A percentile compares a stretch with the other conserved stretches of the same genome.
phyloP scores from a whole-genome alignment of 2,888 invertebrate species.

The Heliconius sara region DNA sequence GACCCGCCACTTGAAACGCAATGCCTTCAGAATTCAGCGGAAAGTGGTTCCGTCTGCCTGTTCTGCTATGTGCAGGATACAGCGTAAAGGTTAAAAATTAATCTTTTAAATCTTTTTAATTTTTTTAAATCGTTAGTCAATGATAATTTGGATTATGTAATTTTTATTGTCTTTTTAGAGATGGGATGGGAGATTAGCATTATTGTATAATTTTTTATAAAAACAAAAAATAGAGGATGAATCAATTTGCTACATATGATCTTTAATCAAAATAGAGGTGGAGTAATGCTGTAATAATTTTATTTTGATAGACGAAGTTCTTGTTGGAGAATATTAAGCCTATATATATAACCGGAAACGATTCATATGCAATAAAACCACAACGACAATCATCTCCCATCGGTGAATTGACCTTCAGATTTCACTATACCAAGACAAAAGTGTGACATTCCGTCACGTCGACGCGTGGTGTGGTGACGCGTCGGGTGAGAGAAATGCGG shows the following conservation, averaged over 20 bases:
- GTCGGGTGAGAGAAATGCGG: conserved; percentile 73
- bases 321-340: background rate
- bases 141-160: background rate
- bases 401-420: conserved; percentile 73
- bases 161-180: background rate
- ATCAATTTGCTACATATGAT: background rate
- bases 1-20: no score
- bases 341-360: conserved; percentile 20
- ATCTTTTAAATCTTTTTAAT: background rate
- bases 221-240: no score
- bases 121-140: no score
- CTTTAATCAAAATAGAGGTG: background rate
- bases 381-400: conserved; percentile 61
- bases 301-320: background rate
- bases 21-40: no score
- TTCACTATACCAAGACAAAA: conserved; percentile 71
- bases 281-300: no score
- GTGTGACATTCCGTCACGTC: conserved; percentile 78
- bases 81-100: no score
- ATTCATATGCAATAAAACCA: conserved; percentile 34
- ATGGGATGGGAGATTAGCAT: background rate
- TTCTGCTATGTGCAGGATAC: no score
- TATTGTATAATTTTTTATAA: background rate
- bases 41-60: no score
- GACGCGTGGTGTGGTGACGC: conserved; percentile 59